phyloP scores from a whole-genome alignment of 2,888 invertebrate genomes.

The Saturnia pavonia region DNA sequence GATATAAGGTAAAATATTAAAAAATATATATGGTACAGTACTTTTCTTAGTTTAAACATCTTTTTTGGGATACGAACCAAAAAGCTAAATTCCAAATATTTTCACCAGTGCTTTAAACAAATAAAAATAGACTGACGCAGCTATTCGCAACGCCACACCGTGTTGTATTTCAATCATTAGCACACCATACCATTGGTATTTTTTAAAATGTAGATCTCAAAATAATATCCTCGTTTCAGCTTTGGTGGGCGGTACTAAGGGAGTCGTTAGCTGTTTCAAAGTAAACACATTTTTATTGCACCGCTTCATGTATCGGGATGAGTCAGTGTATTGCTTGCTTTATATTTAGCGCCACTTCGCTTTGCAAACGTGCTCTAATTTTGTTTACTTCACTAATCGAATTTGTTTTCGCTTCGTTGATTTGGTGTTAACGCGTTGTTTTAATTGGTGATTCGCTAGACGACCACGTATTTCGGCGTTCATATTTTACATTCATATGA shows the following conservation, averaged over 20 bases:
- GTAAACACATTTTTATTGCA: constrained; percentile 75
- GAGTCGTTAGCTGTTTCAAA: constrained; percentile 67
- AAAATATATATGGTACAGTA: background rate
- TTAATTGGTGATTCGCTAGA: constrained; percentile 38
- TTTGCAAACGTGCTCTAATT: constrained; percentile 58
- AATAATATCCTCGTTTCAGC: constrained; percentile 58
- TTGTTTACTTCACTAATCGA: constrained; percentile 64
- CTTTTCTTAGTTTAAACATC: background rate
- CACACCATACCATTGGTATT: constrained; percentile 6
- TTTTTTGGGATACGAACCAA: background rate
- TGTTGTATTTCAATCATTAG: constrained; percentile 15
- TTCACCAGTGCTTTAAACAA: background rate
- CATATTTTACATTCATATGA: constrained; percentile 3
- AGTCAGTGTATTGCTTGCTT: constrained; percentile 69
- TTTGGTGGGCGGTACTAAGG: constrained; percentile 79
- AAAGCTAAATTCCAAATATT: background rate
- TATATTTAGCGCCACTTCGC: constrained; percentile 65
- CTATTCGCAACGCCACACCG: background rate
- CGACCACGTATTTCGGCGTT: constrained; percentile 27
- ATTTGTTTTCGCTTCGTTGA: constrained; percentile 50
- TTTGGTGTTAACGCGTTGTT: constrained; percentile 37
- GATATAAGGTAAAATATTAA: background rate
- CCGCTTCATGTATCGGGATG: constrained; percentile 54
- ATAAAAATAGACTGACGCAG: background rate
- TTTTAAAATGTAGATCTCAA: constrained; percentile 11